These are phyloP conservation scores for Phyllotis vaccarum DNA, from an alignment of 2,797 vertebrate genomes.

Conservation along the genomic window DNA sequence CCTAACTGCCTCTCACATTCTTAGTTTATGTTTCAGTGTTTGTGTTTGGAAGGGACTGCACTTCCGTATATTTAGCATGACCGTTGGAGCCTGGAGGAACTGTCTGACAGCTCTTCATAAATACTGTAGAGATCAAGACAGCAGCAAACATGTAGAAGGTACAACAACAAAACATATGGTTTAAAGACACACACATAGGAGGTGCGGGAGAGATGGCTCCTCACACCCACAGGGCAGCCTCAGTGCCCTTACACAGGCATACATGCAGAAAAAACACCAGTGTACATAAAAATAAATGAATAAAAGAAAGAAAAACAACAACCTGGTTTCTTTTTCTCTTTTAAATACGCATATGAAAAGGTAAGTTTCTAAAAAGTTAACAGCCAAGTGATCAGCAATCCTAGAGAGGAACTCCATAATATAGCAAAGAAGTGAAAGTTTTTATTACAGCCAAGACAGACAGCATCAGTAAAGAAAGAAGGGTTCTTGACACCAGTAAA, in stretches of 20 bases:
- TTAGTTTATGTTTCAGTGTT: neutral
- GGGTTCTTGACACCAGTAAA: conserved; percentile 27
- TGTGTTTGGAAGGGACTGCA: neutral
- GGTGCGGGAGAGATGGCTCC: too few species aligned
- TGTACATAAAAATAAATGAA: too few species aligned
- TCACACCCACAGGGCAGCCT: too few species aligned
- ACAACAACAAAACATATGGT: conserved; percentile 4
- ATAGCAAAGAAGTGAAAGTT: neutral
- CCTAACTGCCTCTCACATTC: neutral
- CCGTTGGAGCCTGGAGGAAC: neutral
- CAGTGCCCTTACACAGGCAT: too few species aligned
- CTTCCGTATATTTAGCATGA: conserved; percentile 17
- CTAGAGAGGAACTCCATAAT: neutral
- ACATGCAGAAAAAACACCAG: too few species aligned
- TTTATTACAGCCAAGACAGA: neutral
- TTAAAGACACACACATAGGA: neutral
- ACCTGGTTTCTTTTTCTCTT: too few species aligned
- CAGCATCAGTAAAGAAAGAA: neutral
- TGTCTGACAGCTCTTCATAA: conserved; percentile 7
- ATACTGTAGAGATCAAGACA: conserved; percentile 8
- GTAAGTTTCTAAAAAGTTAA: conserved; percentile 27
- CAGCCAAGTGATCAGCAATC: neutral
- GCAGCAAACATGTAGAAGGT: neutral
- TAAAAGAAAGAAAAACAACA: neutral
- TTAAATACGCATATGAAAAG: neutral